Evolutionary conservation across 1,140 invertebrate species (phyloP).

Genomic region (Lethrus apterus): DNA sequence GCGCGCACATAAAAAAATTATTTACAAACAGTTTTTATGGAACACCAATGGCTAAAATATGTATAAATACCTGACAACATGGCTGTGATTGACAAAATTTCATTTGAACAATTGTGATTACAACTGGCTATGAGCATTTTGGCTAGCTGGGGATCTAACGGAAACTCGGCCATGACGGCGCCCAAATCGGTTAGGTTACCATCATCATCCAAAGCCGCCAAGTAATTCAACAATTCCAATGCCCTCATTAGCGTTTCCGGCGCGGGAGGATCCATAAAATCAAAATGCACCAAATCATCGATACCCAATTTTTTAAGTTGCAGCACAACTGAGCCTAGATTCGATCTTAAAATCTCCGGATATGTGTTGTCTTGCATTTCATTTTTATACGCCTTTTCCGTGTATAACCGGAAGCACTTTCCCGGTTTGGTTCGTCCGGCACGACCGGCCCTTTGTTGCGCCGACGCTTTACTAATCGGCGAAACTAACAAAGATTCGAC

Average conservation of each 20-base stretch:
- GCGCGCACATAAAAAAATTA: no score
- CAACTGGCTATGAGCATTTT: constrained; percentile 98
- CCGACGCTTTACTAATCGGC: constrained; percentile 98
- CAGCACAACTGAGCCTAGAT: constrained; percentile 92
- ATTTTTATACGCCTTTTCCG: constrained; percentile 96
- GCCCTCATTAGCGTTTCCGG: constrained; percentile 99
- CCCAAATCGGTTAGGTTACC: constrained; percentile 91
- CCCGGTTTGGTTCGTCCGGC: constrained; percentile 95
- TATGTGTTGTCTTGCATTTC: constrained; percentile 99
- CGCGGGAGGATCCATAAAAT: constrained; percentile 99
- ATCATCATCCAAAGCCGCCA: constrained; percentile 95
- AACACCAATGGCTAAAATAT: no score
- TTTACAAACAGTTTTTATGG: no score
- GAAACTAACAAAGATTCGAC: constrained; percentile 97
- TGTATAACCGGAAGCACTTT: constrained; percentile 98
- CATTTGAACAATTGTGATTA: constrained; percentile 98
- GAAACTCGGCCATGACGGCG: constrained; percentile 99
- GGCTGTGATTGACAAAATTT: constrained; percentile 97
- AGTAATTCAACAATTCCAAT: constrained; percentile 93
- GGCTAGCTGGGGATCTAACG: constrained; percentile 95
- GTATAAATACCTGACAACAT: constrained; percentile 90
- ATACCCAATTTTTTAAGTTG: constrained; percentile 99
- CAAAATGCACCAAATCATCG: constrained; percentile 98
- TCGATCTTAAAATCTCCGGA: constrained; percentile 95
- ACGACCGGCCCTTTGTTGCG: constrained; percentile 94